Percentiles rank a stretch among this genome's conserved stretches.
These are phyloP conservation scores for Mycteria americana DNA, from an alignment of 2,797 vertebrate species.

Conservation along the genomic window DNA sequence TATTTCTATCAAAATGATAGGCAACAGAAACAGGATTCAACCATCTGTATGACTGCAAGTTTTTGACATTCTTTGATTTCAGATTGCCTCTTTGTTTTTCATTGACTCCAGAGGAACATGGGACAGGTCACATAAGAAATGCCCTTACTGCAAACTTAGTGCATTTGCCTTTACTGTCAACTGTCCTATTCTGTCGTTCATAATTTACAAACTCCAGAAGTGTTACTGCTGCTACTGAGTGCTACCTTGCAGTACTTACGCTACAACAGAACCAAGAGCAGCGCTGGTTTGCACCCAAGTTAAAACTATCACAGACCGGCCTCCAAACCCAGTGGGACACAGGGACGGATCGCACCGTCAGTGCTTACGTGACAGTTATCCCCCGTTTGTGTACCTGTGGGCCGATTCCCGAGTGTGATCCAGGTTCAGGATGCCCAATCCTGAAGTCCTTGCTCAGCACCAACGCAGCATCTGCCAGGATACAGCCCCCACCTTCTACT, in stretches of 20 bases:
- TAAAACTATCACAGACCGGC: not conserved
- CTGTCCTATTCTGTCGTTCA: not conserved
- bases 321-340: not conserved
- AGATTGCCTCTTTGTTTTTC: not conserved
- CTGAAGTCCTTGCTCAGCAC: not conserved
- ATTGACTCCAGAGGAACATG: not conserved
- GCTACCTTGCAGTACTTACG: not conserved
- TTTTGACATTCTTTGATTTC: not conserved
- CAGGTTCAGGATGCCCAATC: not conserved
- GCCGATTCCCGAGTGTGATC: not conserved
- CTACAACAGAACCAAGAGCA: not conserved
- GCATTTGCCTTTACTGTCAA: not conserved
- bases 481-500: not conserved
- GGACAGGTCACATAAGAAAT: not conserved
- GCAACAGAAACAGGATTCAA: not conserved
- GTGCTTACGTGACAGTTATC: not conserved
- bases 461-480: not conserved
- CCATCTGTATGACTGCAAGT: not conserved
- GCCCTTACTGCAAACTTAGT: not conserved
- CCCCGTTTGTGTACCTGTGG: not conserved
- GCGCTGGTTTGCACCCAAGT: not conserved
- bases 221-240: not conserved
- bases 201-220: not conserved
- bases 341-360: fast-evolving
- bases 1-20: not conserved